Evolutionary conservation across 2,888 invertebrate genomes (phyloP).

Genomic region (Bombylius discolor): DNA sequence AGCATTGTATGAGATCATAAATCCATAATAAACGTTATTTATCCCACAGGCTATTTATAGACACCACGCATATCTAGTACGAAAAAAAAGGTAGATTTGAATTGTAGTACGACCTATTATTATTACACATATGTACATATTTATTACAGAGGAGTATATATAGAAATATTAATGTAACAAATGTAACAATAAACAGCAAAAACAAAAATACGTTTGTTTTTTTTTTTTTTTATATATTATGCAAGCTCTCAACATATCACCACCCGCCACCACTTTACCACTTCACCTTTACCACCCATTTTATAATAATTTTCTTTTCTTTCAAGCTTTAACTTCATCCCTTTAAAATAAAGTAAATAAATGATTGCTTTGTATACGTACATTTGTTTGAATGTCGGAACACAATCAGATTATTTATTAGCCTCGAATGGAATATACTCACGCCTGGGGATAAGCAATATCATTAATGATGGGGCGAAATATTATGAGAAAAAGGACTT

Average conservation of each 20-base stretch:
- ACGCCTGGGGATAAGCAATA: constrained; percentile 8
- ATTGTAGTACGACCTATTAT: no score
- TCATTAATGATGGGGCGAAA: constrained; percentile 3
- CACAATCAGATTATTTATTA: constrained; percentile 15
- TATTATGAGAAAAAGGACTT: background rate
- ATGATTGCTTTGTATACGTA: constrained; percentile 12
- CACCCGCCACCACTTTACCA: no score
- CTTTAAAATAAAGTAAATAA: constrained; percentile 10
- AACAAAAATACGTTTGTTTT: no score
- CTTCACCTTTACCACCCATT: no score
- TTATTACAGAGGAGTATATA: no score
- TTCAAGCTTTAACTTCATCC: background rate
- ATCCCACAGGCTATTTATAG: constrained; percentile 11
- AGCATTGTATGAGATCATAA: constrained; percentile 3
- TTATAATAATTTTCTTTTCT: no score
- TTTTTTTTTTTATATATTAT: no score
- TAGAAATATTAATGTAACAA: no score
- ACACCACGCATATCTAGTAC: background rate
- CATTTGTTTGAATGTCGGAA: constrained; percentile 2
- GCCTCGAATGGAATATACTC: constrained; percentile 3
- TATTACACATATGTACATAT: no score
- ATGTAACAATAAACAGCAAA: no score
- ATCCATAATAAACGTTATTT: constrained; percentile 14
- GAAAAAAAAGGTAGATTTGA: background rate
- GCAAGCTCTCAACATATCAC: no score